Conservation (phyloP, 2,797 vertebrate species). For the Aulostomus chinensis region DNA sequence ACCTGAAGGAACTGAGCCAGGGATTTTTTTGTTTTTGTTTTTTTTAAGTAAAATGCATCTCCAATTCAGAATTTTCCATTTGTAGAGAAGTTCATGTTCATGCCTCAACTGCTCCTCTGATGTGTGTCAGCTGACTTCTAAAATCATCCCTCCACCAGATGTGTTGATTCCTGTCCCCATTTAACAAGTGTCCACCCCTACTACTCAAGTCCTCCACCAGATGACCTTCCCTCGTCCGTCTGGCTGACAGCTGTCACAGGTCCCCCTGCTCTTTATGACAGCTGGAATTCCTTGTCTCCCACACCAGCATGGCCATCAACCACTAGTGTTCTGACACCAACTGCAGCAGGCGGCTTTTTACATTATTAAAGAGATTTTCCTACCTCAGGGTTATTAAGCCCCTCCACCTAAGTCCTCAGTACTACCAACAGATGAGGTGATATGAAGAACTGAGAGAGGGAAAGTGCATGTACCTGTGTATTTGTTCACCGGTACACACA, state of each 20-base stretch:
- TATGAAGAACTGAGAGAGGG: too few relatives aligned
- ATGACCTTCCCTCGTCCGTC: slow-evolving; percentile 26
- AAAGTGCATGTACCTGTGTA: too few relatives aligned
- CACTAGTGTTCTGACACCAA: too few relatives aligned
- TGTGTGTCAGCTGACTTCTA: slow-evolving; percentile 1
- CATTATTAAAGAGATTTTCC: too few relatives aligned
- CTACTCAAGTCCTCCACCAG: slow-evolving; percentile 7
- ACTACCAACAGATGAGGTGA: too few relatives aligned
- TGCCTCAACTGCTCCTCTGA: not conserved
- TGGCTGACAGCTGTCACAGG: slow-evolving; percentile 30
- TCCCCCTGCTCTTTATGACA: slow-evolving; percentile 12
- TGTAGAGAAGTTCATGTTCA: not conserved
- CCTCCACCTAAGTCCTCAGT: too few relatives aligned
- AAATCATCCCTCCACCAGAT: slow-evolving; percentile 16
- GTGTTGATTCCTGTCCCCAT: slow-evolving; percentile 15
- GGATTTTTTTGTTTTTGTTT: too few relatives aligned
- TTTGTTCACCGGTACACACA: too few relatives aligned
- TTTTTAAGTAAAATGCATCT: not conserved
- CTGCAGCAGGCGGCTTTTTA: too few relatives aligned
- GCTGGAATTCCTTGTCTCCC: not conserved
- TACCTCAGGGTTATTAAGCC: too few relatives aligned
- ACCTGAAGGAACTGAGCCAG: not conserved
- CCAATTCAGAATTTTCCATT: not conserved
- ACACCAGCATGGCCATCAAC: too few relatives aligned
- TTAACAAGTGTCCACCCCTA: slow-evolving; percentile 20